Evolutionary conservation across 2,888 invertebrate species (phyloP).

Genomic region (Liopterus haemorrhoidalis): DNA sequence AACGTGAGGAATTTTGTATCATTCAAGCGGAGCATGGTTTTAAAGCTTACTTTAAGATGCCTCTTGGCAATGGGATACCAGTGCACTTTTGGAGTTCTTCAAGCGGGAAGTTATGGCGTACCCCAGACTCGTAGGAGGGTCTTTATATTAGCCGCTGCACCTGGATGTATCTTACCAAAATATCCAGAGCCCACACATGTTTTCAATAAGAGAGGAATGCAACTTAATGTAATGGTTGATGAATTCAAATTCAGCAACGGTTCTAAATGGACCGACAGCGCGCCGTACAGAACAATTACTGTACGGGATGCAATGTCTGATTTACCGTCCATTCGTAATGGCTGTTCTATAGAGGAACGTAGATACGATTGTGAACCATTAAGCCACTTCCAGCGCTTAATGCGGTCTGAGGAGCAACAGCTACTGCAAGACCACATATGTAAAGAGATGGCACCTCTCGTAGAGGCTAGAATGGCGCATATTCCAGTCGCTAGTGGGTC

Average conservation of each 20-base stretch:
- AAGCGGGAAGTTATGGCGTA: conserved; percentile 80
- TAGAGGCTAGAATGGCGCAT: conserved; percentile 69
- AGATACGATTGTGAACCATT: conserved; percentile 64
- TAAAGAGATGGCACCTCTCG: conserved; percentile 75
- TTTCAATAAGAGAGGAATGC: conserved; percentile 62
- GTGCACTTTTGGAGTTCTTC: conserved; percentile 78
- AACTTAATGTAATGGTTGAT: conserved; percentile 56
- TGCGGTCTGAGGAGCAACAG: conserved; percentile 54
- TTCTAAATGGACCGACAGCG: conserved; percentile 39
- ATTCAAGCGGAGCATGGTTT: conserved; percentile 72
- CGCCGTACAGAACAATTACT: conserved; percentile 71
- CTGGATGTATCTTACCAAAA: conserved; percentile 64
- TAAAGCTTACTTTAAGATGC: conserved; percentile 71
- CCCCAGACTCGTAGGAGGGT: conserved; percentile 73
- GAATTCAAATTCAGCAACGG: conserved; percentile 46
- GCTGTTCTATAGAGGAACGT: conserved; percentile 62
- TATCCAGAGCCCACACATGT: conserved; percentile 77
- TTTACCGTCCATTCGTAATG: conserved; percentile 68
- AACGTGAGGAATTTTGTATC: conserved; percentile 82
- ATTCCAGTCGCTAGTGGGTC: conserved; percentile 70
- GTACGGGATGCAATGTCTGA: conserved; percentile 75
- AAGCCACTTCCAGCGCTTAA: conserved; percentile 69
- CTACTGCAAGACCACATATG: conserved; percentile 70
- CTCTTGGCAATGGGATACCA: conserved; percentile 80
- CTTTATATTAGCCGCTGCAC: conserved; percentile 76